Conservation (phyloP, 2,888 invertebrate genomes). For the Stenurella melanura region DNA sequence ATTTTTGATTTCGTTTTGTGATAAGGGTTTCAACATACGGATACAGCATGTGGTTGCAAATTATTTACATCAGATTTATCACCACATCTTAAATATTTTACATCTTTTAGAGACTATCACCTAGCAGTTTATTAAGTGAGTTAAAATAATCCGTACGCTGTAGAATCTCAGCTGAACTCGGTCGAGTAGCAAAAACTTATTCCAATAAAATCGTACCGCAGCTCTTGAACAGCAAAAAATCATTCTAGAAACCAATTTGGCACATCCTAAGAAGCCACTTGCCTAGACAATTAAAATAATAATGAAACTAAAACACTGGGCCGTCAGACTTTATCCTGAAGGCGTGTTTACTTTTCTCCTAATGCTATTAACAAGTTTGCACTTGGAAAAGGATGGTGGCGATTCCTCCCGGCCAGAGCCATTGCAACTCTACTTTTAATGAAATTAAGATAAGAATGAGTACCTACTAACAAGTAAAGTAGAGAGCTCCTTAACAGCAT, state of each 20-base stretch:
- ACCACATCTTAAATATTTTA: no score
- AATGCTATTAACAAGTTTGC: conserved; percentile 25
- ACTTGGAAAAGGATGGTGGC: background rate
- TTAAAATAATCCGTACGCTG: no score
- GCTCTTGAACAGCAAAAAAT: background rate
- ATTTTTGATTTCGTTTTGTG: no score
- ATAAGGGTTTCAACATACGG: no score
- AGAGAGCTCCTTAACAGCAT: conserved; percentile 15
- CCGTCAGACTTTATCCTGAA: background rate
- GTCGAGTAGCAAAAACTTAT: background rate
- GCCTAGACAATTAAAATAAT: background rate
- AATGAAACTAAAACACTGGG: background rate
- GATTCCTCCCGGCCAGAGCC: background rate
- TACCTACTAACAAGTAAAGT: conserved; percentile 13
- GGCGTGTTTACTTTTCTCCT: background rate
- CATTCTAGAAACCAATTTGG: background rate
- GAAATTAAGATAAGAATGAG: conserved; percentile 21
- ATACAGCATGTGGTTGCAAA: no score
- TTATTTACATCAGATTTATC: no score
- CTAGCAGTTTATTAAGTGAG: no score
- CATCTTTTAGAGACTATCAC: no score
- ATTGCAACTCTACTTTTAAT: conserved; percentile 23
- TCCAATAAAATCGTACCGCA: background rate
- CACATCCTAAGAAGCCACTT: background rate
- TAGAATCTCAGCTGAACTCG: background rate